Evolutionary conservation across 2,113 vertebrate species (phyloP), one percentile per base, ranked within the genome.

Genomic region (Urocitellus parryii): DNA sequence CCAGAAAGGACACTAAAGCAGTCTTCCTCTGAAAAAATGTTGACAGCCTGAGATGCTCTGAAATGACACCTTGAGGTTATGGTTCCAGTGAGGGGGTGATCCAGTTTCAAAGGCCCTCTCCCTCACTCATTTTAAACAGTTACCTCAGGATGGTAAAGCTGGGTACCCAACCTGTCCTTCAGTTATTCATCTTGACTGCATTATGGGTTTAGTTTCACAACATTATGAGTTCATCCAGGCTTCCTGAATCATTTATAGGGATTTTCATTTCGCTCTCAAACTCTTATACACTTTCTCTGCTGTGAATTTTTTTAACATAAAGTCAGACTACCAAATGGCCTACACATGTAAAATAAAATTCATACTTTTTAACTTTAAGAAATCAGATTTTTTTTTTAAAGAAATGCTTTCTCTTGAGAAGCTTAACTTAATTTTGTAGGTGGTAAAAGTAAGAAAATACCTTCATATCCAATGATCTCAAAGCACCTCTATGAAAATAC

Each of bases 151-250:
- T 88, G 92, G 95, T 32, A 77, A 92, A 97, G 80, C 91, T 42
- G 16, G 25, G 67, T 67, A 94, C 67, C 96, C 97, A 76, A 89
- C 3, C 25, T 37, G 92, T 96, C 68, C 87, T 85, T 0, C 58
- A 27, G 61, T 98, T 96, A 97, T 68, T 98, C 97, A 97, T 98
- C 97, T 48, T 32, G 90, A 96, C 98, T 81, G 92, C 67, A 76
- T 95, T 78, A 94, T n/a, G 94, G 97, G 96, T 97, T 97, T 61
- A 97, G 96, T 98, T 98, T 98, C 98, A 97, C 96, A 98, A 97
- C 93, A 70, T 68, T 77, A 96, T 92, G 97, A 98, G 96, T 98
- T 98, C 96, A 98, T 89, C 84, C 84, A 20, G 39, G 65, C 79
- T 98, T 97, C 97, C 48, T 95, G 95, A 98, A 97, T 95, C 97